Conservation (phyloP, 2,113 vertebrate species). For the Octodon degus region DNA sequence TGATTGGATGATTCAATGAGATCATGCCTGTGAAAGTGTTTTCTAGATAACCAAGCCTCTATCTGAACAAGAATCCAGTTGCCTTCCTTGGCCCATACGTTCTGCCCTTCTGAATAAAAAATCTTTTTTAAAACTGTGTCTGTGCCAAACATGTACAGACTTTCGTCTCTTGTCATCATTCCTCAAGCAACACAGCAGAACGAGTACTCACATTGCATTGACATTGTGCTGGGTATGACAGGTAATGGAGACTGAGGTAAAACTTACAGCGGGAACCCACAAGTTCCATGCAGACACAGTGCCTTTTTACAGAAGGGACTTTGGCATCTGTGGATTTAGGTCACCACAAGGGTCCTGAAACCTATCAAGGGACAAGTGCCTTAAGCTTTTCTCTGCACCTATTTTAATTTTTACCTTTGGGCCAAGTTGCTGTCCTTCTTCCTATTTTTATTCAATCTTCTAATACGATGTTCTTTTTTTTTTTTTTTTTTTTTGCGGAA, state of each 20-base stretch:
- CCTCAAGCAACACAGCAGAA: not conserved
- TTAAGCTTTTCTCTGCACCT: not conserved
- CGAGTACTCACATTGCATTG: not conserved
- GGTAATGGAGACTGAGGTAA: not conserved
- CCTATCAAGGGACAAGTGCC: not conserved
- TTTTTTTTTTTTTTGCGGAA: too few relatives aligned
- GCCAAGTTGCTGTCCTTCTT: not conserved
- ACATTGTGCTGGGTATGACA: not conserved
- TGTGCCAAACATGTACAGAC: not conserved
- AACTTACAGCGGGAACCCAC: not conserved
- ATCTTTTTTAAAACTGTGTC: not conserved
- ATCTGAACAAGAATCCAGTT: not conserved
- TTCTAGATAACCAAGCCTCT: not conserved
- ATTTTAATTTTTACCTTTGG: constrained; percentile 17
- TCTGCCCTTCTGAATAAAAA: not conserved
- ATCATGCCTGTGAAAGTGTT: not conserved
- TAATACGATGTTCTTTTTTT: not conserved
- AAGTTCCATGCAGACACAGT: not conserved
- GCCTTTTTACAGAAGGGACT: not conserved
- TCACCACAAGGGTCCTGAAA: not conserved
- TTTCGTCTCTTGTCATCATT: not conserved
- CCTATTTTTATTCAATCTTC: not conserved
- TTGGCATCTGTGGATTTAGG: not conserved
- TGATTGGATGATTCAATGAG: not conserved
- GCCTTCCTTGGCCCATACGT: not conserved